Evolutionary conservation across 2,797 vertebrate species (phyloP).

Genomic region (Chelon auratus): DNA sequence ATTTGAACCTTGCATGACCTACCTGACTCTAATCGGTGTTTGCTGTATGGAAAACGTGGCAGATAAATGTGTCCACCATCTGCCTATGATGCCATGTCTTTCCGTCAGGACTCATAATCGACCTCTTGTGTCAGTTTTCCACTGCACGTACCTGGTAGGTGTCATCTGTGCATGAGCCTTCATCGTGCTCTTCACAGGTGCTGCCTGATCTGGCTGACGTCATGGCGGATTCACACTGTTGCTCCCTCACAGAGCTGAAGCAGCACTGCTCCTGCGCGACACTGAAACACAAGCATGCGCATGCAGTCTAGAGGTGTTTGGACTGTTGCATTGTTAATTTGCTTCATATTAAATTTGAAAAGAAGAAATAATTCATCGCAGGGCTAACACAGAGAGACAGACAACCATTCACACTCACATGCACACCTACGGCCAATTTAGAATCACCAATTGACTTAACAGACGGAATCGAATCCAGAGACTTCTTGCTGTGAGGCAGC

Average conservation of each 20-base stretch:
- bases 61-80: conserved; percentile 8
- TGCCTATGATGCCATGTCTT: conserved; percentile 17
- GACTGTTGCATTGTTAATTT: not conserved
- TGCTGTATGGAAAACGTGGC: conserved; percentile 5
- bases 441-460: too few relatives aligned
- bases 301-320: not conserved
- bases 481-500: too few relatives aligned
- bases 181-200: conserved; percentile 79
- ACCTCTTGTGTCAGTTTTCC: conserved; percentile 1
- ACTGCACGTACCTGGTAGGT: conserved; percentile 82
- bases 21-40: conserved; percentile 8
- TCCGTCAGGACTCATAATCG: not conserved
- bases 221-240: conserved; percentile 89
- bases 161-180: conserved; percentile 80
- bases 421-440: too few relatives aligned
- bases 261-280: conserved; percentile 92
- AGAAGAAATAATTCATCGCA: too few relatives aligned
- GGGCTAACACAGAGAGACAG: too few relatives aligned
- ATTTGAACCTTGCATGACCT: conserved; percentile 4
- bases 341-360: not conserved
- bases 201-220: conserved; percentile 87
- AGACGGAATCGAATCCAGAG: too few relatives aligned
- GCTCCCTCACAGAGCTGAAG: conserved; percentile 86
- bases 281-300: conserved; percentile 74
- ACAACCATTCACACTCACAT: too few relatives aligned